These are phyloP conservation scores for Champsocephalus gunnari DNA, from an alignment of 2,797 vertebrate genomes.

Conservation along the genomic window DNA sequence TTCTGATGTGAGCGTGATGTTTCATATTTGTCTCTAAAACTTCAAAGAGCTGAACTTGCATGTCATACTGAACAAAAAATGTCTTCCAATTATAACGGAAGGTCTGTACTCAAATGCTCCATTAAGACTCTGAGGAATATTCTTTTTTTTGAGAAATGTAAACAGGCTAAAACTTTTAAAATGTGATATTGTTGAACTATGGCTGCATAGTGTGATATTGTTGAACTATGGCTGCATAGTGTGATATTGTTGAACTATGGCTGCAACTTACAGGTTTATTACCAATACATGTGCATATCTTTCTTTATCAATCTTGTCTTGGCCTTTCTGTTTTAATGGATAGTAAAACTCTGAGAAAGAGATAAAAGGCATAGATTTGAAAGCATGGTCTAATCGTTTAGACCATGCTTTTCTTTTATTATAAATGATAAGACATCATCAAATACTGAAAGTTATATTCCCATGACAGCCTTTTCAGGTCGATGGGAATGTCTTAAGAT, in stretches of 20 bases:
- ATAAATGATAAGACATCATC: not conserved
- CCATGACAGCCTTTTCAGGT: not conserved
- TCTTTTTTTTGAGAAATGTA: too few species aligned
- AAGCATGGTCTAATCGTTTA: too few species aligned
- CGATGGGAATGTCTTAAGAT: not conserved
- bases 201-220: not conserved
- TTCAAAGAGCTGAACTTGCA: not conserved
- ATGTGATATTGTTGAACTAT: not conserved
- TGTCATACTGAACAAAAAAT: not conserved
- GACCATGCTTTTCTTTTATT: too few species aligned
- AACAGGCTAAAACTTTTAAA: not conserved
- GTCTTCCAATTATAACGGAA: not conserved
- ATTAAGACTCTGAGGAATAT: not conserved
- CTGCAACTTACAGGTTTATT: not conserved
- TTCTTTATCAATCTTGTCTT: too few species aligned
- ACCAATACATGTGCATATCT: too few species aligned
- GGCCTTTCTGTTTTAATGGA: too few species aligned
- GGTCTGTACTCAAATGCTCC: not conserved
- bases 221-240: too few species aligned
- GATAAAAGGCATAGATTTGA: too few species aligned
- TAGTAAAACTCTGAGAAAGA: too few species aligned
- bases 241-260: too few species aligned
- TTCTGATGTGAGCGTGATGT: constrained; percentile 18
- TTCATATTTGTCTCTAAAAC: constrained; percentile 35
- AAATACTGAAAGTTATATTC: not conserved